phyloP scores from a whole-genome alignment of 2,113 vertebrate species.

The Cavia porcellus region DNA sequence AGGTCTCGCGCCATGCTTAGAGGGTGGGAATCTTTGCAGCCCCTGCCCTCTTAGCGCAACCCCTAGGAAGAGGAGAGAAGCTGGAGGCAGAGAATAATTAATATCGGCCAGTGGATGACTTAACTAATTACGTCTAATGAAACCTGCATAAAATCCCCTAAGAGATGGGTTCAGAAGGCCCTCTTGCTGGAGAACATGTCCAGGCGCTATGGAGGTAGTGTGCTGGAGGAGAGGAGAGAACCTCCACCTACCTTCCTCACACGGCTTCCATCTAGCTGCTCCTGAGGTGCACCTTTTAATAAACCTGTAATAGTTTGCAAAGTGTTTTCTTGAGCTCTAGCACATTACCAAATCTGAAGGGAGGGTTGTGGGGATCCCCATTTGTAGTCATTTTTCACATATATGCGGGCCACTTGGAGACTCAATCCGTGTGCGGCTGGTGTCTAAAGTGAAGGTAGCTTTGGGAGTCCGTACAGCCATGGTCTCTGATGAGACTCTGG shows the following conservation, averaged over 20 bases:
- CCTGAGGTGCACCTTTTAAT: not conserved
- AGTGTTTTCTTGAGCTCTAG: not conserved
- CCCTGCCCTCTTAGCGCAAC: accelerated
- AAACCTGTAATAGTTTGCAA: not conserved
- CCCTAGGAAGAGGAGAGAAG: not conserved
- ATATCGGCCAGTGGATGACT: accelerated
- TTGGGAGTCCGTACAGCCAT: not conserved
- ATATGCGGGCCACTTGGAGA: not conserved
- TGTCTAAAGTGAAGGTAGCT: not conserved
- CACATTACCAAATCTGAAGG: not conserved
- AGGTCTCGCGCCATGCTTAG: not conserved
- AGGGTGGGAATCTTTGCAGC: not conserved
- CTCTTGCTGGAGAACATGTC: too few relatives aligned
- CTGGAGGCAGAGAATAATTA: not conserved
- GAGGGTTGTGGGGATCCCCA: not conserved
- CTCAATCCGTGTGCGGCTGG: too few relatives aligned
- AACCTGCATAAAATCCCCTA: not conserved
- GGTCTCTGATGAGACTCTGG: not conserved
- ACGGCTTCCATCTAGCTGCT: not conserved
- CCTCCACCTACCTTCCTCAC: not conserved
- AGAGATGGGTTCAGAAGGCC: not conserved
- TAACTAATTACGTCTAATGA: not conserved
- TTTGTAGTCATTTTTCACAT: not conserved
- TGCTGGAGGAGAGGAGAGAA: not conserved
- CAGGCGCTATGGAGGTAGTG: not conserved